phyloP scores from a whole-genome alignment of 2,888 invertebrate genomes.

The Diogma glabrata region DNA sequence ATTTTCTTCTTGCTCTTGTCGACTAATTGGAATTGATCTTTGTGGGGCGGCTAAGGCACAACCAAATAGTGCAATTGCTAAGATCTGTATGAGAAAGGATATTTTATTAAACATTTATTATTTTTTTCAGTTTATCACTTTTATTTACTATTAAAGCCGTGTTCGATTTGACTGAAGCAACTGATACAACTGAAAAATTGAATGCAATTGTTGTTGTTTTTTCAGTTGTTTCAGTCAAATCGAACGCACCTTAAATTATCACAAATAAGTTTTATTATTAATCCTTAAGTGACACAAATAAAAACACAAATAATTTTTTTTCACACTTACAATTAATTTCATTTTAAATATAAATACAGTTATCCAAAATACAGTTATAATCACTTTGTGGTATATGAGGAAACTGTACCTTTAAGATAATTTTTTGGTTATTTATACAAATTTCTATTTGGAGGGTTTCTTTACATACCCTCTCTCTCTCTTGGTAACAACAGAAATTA shows the following conservation, averaged over 20 bases:
- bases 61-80: conserved; percentile 20
- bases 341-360: conserved; percentile 18
- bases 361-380: not conserved
- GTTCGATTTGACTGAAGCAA: no score
- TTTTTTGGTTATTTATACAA: conserved; percentile 11
- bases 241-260: no score
- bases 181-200: no score
- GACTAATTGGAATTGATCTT: conserved; percentile 49
- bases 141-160: not conserved
- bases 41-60: conserved; percentile 24
- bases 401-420: conserved; percentile 6
- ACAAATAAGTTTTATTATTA: no score
- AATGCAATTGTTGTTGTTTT: no score
- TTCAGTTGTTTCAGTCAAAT: no score
- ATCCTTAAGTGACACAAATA: no score
- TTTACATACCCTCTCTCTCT: conserved; percentile 6
- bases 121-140: not conserved
- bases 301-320: not conserved
- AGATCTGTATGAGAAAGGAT: conserved; percentile 17
- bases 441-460: conserved; percentile 7
- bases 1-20: conserved; percentile 56
- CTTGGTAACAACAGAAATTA: no score
- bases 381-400: conserved; percentile 4
- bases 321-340: conserved; percentile 23
- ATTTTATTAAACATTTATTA: not conserved